Evolutionary conservation across 2,797 vertebrate species (phyloP), one percentile per base, ranked within the genome.

Genomic region (Spea hammondii): DNA sequence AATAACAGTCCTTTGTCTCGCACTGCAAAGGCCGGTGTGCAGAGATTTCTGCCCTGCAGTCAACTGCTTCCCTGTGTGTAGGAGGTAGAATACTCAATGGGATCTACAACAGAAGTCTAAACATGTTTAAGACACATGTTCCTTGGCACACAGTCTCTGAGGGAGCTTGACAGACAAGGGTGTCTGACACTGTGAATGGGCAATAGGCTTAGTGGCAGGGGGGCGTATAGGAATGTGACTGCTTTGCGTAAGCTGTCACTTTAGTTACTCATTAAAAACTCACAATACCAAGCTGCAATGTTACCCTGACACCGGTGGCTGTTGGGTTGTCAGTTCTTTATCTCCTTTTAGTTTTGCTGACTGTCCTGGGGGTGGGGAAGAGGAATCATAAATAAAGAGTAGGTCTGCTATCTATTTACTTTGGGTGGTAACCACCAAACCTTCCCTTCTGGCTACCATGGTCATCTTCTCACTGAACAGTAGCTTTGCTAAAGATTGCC

Each of bases 231-330:
- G 70, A 79, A 79, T 73, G 51, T 59, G 70, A 53, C 48, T 70
- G n/a, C 64, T 65, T 59, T 54, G 66, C 65, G n/a, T n/a, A 44
- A 14, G 10, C 46, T 66, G 70, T 78, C 68, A 78, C 4, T 78
- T 57, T 66, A 73, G 77, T 79, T 73, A 72, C 62, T 67, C 46
- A 72, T 79, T 79, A 79, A 72, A 49, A 11, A 48, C 45, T 54
- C 68, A 78, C 76, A 78, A 64, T 78, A 65, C 59, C 48, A 46
- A 60, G 68, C 59, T 53, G 13, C 49, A 13, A 62, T 47, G 49
- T 71, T 70, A 71, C 9, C 67, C 68, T 44, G 60, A 17, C 60
- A 72, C 57, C 75, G 53, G 17, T 46, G 49, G 65, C 45, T 45
- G 17, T 65, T 59, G 65, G 65, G 45, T 49, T 70, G 76, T 62